A percentile compares a stretch with the other conserved stretches of the same genome.
Evolutionary conservation across 2,888 invertebrate species (phyloP).

Genomic region (Laothoe populi): DNA sequence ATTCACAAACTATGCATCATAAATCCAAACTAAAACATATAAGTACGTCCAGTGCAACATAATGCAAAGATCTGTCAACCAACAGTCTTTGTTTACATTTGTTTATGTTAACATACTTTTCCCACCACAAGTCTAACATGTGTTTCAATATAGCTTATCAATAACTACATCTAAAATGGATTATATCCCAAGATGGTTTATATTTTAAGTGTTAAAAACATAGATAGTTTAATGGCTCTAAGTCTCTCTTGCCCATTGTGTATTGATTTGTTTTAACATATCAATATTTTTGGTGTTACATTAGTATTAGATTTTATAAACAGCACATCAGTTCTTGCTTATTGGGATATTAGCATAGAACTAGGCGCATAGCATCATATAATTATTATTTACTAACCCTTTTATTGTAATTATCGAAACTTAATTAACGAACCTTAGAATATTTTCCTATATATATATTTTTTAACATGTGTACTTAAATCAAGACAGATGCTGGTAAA

Average conservation of each 20-base stretch:
- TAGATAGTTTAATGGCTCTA: neutral
- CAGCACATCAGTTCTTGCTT: too few species aligned
- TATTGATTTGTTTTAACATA: neutral
- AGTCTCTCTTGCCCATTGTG: neutral
- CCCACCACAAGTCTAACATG: slow-evolving; percentile 17
- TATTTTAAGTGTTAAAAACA: neutral
- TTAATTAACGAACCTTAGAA: too few species aligned
- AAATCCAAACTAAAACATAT: neutral
- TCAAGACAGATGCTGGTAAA: too few species aligned
- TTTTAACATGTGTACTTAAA: too few species aligned
- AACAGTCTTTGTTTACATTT: slow-evolving; percentile 20
- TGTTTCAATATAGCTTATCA: slow-evolving; percentile 11
- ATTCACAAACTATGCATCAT: neutral
- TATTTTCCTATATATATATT: too few species aligned
- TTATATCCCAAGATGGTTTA: neutral
- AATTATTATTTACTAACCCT: too few species aligned
- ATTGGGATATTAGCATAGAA: too few species aligned
- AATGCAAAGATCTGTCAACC: slow-evolving; percentile 14
- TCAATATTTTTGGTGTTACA: too few species aligned
- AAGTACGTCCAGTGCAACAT: neutral
- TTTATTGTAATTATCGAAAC: too few species aligned
- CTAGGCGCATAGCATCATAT: too few species aligned
- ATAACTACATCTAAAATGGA: neutral
- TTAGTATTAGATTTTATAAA: too few species aligned
- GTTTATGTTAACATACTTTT: slow-evolving; percentile 17